These are phyloP conservation scores for Mythimna loreyi DNA, from an alignment of 2,888 invertebrate genomes.

Conservation along the genomic window DNA sequence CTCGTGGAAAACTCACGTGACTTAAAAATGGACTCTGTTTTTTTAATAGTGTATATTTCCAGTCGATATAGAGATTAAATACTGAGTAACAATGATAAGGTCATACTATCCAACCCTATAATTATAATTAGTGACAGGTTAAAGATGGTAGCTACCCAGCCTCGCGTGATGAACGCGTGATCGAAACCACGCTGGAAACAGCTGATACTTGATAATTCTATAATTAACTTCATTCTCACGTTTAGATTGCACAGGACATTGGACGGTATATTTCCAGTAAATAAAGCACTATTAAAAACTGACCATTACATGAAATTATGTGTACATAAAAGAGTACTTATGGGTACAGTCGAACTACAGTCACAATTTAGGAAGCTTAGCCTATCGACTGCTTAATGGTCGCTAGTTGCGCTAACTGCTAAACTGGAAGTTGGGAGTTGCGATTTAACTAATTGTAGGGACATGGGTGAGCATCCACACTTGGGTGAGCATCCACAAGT, in stretches of 20 bases:
- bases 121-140: slow-evolving; percentile 15
- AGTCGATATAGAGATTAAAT: background rate
- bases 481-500: too few relatives aligned
- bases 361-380: background rate
- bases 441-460: too few relatives aligned
- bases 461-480: too few relatives aligned
- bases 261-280: slow-evolving; percentile 7
- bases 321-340: slow-evolving; percentile 2
- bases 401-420: too few relatives aligned
- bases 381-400: too few relatives aligned
- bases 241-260: slow-evolving; percentile 17
- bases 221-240: slow-evolving; percentile 23
- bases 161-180: slow-evolving; percentile 34
- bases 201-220: slow-evolving; percentile 23
- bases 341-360: background rate
- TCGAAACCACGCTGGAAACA: slow-evolving; percentile 9
- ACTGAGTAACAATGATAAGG: background rate
- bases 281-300: slow-evolving; percentile 37
- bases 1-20: slow-evolving; percentile 21
- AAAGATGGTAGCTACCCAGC: slow-evolving; percentile 26
- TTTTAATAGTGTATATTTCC: slow-evolving; percentile 1
- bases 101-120: background rate
- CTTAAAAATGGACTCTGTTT: background rate
- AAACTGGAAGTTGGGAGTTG: too few relatives aligned
- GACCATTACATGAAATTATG: slow-evolving; percentile 13